phyloP scores from a whole-genome alignment of 2,797 vertebrate genomes.

The Chaunax sp. region DNA sequence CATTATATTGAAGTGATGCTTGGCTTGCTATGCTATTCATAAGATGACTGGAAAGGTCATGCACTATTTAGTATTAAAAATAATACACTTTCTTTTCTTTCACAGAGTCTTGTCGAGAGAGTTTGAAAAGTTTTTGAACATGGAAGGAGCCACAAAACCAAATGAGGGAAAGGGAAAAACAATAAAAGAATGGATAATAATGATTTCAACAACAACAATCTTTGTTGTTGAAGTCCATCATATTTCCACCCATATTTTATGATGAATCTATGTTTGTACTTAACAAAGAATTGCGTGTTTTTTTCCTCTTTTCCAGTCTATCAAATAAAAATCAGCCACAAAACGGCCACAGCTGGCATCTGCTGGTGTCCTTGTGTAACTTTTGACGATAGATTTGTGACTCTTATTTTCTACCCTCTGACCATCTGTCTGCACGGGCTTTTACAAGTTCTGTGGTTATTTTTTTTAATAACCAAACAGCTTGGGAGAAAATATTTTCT shows the following conservation, averaged over 20 bases:
- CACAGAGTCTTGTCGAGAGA: background rate
- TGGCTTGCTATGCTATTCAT: background rate
- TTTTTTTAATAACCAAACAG: background rate
- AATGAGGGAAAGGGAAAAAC: background rate
- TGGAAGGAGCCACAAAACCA: background rate
- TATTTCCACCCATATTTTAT: background rate
- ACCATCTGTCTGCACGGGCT: background rate
- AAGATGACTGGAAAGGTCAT: background rate
- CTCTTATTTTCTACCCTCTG: constrained; percentile 15
- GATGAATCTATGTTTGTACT: background rate
- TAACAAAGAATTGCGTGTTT: background rate
- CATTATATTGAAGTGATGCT: background rate
- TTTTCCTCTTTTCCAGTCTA: background rate
- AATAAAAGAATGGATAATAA: background rate
- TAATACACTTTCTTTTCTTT: background rate
- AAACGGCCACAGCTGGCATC: no score
- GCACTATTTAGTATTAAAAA: background rate
- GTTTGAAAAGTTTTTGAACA: no score
- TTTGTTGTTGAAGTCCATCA: background rate
- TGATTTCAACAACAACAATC: background rate
- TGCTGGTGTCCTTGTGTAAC: constrained; percentile 1
- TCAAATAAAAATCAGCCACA: constrained; percentile 13
- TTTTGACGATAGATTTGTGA: constrained; percentile 1
- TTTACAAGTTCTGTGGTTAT: background rate
- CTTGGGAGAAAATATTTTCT: background rate